Evolutionary conservation across 1,140 invertebrate species (phyloP), one percentile per base, ranked within the genome.

Genomic region (Drosophila dunni): DNA sequence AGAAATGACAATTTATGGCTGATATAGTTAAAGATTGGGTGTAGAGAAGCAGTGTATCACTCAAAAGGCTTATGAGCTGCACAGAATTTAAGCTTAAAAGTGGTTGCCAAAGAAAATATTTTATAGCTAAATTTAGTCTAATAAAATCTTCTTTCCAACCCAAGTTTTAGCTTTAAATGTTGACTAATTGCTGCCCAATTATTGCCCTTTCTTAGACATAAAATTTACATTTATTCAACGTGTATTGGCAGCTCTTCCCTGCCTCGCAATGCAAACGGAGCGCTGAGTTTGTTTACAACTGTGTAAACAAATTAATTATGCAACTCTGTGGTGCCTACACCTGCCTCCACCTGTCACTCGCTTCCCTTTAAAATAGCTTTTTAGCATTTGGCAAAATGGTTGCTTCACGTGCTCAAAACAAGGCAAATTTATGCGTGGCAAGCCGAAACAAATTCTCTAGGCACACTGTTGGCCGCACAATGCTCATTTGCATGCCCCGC

Each of bases 251-350:
- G 50, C 29, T 67, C 56, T 36, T 58, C 53, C 58, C 54, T 13
- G 58, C 62, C n/a, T 50, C 42, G 40, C 48, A 15, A 42, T 34
- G 1, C 20, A 24, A 63, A 66, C 50, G n/a, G 11, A 10, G 56
- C 54, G 48, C 54, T 75, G 83, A 60, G 85, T 81, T 81, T 66
- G 75, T 85, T 74, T 81, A 90, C 85, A 90, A 90, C 81, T 89
- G 85, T 90, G 85, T 81, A 89, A 79, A 90, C 85, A 89, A 90
- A 89, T 89, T 89, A 89, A 89, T 89, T 89, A 90, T 90, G 85
- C 86, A 89, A 77, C 75, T 71, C 53, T 58, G 38, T 46, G 73
- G 15, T 48, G 36, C 51, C 15, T 51, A 17, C 42, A 51, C 42
- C 5, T 13, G n/a, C 15, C 36, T 50, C 8, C 40, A 15, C 3